phyloP scores from a whole-genome alignment of 92 coral and sea anemone species.

The Montipora capitata region DNA sequence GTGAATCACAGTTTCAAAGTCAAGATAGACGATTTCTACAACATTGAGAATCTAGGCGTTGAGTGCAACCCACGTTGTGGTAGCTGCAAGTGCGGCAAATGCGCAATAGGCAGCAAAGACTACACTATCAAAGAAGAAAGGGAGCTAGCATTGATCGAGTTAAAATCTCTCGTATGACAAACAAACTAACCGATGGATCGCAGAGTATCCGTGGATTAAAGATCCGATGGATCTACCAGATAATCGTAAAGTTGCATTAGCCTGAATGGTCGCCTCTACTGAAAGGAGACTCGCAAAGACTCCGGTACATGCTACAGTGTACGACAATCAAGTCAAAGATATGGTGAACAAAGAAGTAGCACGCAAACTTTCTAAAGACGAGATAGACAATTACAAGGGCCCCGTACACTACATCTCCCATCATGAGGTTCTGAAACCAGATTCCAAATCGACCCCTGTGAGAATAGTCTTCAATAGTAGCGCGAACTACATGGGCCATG shows the following conservation, averaged over 20 bases:
- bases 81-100: no score
- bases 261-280: constrained; percentile 66
- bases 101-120: no score
- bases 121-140: no score
- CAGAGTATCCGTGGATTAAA: constrained; percentile 28
- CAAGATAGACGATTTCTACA: no score
- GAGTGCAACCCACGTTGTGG: no score
- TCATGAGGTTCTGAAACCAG: no score
- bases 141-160: no score
- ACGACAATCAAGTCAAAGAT: constrained; percentile 76
- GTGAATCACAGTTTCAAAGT: no score
- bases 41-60: no score
- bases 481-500: constrained; percentile 63
- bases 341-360: constrained; percentile 79
- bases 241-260: constrained; percentile 56
- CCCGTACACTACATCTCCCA: constrained; percentile 52
- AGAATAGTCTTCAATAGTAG: constrained; percentile 78
- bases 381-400: constrained; percentile 64
- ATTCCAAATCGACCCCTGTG: constrained; percentile 65
- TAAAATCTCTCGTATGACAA: constrained; percentile 11
- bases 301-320: constrained; percentile 65
- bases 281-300: constrained; percentile 53
- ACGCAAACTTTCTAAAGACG: constrained; percentile 63
- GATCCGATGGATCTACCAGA: constrained; percentile 76
- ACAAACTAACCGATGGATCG: neutral